phyloP scores from a whole-genome alignment of 2,888 invertebrate species.

The Drosophila affinis region DNA sequence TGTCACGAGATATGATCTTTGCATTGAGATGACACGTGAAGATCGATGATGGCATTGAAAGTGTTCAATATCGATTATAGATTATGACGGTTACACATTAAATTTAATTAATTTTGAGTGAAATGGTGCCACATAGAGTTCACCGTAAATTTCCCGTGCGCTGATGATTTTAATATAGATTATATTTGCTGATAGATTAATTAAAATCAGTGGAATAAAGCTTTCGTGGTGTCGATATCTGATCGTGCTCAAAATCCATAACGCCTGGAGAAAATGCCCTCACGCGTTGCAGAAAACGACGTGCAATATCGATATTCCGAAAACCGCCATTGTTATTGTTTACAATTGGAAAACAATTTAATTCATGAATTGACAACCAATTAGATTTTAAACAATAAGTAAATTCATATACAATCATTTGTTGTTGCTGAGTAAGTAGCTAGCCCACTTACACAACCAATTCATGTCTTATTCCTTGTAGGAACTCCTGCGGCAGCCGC shows the following conservation, averaged over 20 bases:
- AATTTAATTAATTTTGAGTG: no score
- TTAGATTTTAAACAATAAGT: neutral
- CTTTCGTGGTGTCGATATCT: neutral
- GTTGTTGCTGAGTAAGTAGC: neutral
- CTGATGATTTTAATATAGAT: no score
- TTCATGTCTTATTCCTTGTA: neutral
- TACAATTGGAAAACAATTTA: neutral
- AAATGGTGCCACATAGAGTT: no score
- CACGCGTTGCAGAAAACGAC: neutral
- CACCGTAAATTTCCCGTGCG: no score
- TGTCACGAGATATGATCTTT: no score
- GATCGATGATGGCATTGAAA: no score
- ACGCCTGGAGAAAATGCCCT: neutral
- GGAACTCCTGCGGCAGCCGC: neutral
- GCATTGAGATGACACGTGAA: no score
- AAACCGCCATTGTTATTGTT: neutral
- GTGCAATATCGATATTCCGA: no score
- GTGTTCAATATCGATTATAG: no score
- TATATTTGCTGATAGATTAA: no score
- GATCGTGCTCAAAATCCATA: neutral
- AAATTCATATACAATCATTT: neutral
- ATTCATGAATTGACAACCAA: neutral
- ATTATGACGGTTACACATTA: no score
- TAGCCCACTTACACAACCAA: neutral
- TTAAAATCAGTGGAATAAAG: neutral